Percentiles rank a stretch among this genome's conserved stretches.
Evolutionary conservation across 2,888 invertebrate species (phyloP).

Genomic region (Megaustenia siamemsis): DNA sequence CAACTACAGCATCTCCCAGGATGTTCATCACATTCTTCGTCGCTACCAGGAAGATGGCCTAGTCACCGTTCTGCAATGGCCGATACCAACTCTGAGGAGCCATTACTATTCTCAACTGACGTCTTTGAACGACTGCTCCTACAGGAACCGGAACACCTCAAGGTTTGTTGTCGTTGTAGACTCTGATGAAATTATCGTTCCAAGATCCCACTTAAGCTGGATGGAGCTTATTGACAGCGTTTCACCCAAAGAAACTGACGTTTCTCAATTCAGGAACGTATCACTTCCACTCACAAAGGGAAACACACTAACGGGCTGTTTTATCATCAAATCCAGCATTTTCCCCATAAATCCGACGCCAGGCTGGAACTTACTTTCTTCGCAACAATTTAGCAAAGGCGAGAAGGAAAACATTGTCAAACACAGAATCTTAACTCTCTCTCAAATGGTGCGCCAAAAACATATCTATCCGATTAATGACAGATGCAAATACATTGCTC

Average conservation of each 20-base stretch:
- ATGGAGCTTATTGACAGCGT: background rate
- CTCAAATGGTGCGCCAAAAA: background rate
- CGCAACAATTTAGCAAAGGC: background rate
- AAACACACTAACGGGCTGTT: background rate
- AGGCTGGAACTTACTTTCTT: background rate
- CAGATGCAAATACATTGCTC: background rate
- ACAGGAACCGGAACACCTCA: slow-evolving; percentile 27
- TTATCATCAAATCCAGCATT: background rate
- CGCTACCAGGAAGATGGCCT: slow-evolving; percentile 40
- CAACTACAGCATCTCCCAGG: slow-evolving; percentile 32
- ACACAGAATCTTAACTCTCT: background rate
- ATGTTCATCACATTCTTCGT: slow-evolving; percentile 20
- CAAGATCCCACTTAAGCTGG: slow-evolving; percentile 21
- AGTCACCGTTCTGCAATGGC: slow-evolving; percentile 41
- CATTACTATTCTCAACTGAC: slow-evolving; percentile 30
- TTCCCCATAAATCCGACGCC: background rate
- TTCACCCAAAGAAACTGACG: background rate
- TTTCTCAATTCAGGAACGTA: background rate
- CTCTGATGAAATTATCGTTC: slow-evolving; percentile 36
- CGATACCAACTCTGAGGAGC: slow-evolving; percentile 1
- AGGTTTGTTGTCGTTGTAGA: slow-evolving; percentile 32
- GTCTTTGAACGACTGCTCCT: slow-evolving; percentile 40
- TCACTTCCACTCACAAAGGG: background rate
- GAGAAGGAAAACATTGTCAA: background rate
- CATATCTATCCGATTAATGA: background rate